These are phyloP conservation scores for Pseudomyrmex dendroicus DNA, from an alignment of 1,140 invertebrate species.

Conservation along the genomic window DNA sequence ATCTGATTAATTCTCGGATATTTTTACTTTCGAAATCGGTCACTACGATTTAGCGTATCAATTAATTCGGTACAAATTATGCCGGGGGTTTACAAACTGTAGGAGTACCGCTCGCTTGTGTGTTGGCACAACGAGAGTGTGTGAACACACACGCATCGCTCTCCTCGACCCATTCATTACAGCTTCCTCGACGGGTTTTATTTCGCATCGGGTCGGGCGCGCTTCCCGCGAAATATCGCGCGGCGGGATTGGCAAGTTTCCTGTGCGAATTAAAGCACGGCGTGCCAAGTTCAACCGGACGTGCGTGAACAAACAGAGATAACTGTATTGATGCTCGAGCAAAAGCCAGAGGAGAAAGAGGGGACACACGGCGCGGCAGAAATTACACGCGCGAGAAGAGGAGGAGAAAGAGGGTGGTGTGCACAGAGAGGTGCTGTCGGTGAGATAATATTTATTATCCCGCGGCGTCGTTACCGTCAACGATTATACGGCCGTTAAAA, in stretches of 20 bases:
- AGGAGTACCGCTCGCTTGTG: neutral
- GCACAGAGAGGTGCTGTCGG: neutral
- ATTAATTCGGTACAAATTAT: neutral
- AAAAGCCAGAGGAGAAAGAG: neutral
- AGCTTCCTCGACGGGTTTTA: neutral
- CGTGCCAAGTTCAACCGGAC: constrained; percentile 51
- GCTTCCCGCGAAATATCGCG: neutral
- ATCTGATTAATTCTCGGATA: neutral
- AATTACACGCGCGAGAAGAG: neutral
- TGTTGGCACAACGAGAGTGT: neutral
- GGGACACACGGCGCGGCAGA: neutral
- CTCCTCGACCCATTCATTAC: neutral
- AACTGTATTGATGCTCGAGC: constrained; percentile 37
- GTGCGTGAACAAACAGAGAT: constrained; percentile 61
- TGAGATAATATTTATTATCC: constrained; percentile 61
- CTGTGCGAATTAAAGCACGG: constrained; percentile 45
- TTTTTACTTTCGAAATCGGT: neutral
- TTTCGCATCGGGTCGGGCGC: neutral
- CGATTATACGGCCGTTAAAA: constrained; percentile 59
- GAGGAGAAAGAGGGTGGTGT: neutral
- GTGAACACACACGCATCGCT: neutral
- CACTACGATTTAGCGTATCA: neutral
- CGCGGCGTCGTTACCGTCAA: constrained; percentile 45
- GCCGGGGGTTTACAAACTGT: neutral
- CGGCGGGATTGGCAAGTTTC: constrained; percentile 39